Evolutionary conservation across 2,888 invertebrate genomes (phyloP), one percentile per base, ranked within the genome.

Genomic region (Rhingia rostrata): DNA sequence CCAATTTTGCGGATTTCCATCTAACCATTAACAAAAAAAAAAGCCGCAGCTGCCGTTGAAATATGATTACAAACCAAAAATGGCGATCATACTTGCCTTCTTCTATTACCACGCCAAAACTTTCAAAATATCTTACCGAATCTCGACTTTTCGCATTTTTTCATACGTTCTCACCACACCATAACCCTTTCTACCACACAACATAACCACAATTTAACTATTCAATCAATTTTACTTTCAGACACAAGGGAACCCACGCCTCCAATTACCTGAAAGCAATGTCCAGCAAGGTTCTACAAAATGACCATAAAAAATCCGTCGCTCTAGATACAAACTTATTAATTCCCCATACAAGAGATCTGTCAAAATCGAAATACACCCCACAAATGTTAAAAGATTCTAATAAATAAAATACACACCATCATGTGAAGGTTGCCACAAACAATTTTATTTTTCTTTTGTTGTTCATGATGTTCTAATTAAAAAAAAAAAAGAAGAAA

Each of bases 381-480:
- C 10, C 2, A 58, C 3, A 39, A 47, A n/a, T 47, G 6, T 37
- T 56, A 6, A 30, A 56, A 58, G 30, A 12, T 61, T 32, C 47
- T 49, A 75, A 77, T 69, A 69, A 69, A 61, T 12, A 37, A 53
- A 47, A 54, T 53, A 77, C 67, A 61, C 67, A 60, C 6, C 10
- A 10, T 7, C 43, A 49, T 35, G 35, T 75, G 67, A 67, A 60
- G 53, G 75, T 67, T 43, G 49, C 4, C 14, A 39, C 6, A 58
- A 12, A 30, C 43, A n/a, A 7, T 60, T 45, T 41, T 53, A 22
- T 37, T 51, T 37, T 45, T 70, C 70, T 41, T 61, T 75, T 22
- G 4, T 66, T 22, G 66, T 45, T 77, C 67, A 37, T 56, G 64
- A 72, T 58, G 45, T 79, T 72, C 72, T 79, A 79, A 79, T 79